A percentile compares a stretch with the other conserved stretches of the same genome.
Conservation (phyloP, 2,113 vertebrate genomes). For the Anguilla rostrata region DNA sequence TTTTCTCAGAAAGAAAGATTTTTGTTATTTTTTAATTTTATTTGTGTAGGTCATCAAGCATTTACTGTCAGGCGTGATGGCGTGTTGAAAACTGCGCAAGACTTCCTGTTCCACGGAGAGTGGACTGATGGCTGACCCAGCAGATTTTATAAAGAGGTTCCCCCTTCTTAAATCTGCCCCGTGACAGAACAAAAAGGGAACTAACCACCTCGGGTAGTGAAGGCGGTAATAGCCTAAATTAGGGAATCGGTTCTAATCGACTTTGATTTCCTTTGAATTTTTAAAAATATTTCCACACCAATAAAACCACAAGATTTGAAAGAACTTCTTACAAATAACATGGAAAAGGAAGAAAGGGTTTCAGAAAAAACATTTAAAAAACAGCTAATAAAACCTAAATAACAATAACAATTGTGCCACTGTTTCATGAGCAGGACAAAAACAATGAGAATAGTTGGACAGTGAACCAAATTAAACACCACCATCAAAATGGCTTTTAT, state of each 20-base stretch:
- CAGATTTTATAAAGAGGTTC: not conserved
- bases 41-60: not conserved
- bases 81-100: not conserved
- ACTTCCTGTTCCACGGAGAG: not conserved
- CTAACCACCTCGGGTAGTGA: not conserved
- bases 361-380: not conserved
- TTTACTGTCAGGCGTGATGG: not conserved
- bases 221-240: constrained; percentile 15
- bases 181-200: not conserved
- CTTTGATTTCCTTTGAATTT: not conserved
- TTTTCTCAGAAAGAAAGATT: not conserved
- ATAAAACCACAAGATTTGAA: not conserved
- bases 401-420: not conserved
- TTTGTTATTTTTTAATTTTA: not conserved
- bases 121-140: not conserved
- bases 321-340: not conserved
- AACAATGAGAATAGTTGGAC: not conserved
- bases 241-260: not conserved
- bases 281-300: not conserved
- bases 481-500: not conserved
- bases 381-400: not conserved
- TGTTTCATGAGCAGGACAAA: not conserved
- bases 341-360: not conserved
- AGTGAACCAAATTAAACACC: not conserved
- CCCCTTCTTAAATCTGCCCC: not conserved